Evolutionary conservation across 2,113 vertebrate genomes (phyloP).

Genomic region (Potamarius usumacintae): DNA sequence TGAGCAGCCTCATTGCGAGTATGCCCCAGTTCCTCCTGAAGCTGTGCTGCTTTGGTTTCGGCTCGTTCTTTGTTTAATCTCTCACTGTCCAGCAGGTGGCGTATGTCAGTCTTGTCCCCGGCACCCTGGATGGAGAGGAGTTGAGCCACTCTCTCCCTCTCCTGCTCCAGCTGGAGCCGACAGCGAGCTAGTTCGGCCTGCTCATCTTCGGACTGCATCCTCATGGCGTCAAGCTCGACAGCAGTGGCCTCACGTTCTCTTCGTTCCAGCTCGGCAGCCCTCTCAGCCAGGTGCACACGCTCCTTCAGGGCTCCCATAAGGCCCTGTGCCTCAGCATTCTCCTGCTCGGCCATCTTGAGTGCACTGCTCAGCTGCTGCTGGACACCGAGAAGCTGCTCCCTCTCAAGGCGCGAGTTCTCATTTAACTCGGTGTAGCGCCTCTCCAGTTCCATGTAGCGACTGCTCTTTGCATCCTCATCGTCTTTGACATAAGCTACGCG

Average conservation of each 20-base stretch:
- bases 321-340: slow-evolving; percentile 85
- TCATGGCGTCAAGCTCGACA: slow-evolving; percentile 77
- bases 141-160: slow-evolving; percentile 81
- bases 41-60: slow-evolving; percentile 71
- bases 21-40: slow-evolving; percentile 82
- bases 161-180: slow-evolving; percentile 81
- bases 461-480: slow-evolving; percentile 80
- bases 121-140: slow-evolving; percentile 83
- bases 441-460: slow-evolving; percentile 84
- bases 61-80: slow-evolving; percentile 82
- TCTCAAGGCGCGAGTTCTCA: slow-evolving; percentile 81
- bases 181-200: slow-evolving; percentile 79
- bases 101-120: slow-evolving; percentile 81
- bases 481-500: slow-evolving; percentile 74
- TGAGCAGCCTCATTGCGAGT: slow-evolving; percentile 77
- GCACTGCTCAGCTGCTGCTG: slow-evolving; percentile 88
- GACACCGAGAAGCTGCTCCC: slow-evolving; percentile 85
- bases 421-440: slow-evolving; percentile 83
- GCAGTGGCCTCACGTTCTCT: slow-evolving; percentile 73
- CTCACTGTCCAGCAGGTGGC: slow-evolving; percentile 81
- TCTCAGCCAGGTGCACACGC: slow-evolving; percentile 82
- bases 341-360: slow-evolving; percentile 86
- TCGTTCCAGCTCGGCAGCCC: slow-evolving; percentile 81
- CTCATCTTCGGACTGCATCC: slow-evolving; percentile 72
- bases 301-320: slow-evolving; percentile 84